These are phyloP conservation scores for Blastobasis adustella DNA, from an alignment of 2,888 invertebrate species.

Conservation along the genomic window DNA sequence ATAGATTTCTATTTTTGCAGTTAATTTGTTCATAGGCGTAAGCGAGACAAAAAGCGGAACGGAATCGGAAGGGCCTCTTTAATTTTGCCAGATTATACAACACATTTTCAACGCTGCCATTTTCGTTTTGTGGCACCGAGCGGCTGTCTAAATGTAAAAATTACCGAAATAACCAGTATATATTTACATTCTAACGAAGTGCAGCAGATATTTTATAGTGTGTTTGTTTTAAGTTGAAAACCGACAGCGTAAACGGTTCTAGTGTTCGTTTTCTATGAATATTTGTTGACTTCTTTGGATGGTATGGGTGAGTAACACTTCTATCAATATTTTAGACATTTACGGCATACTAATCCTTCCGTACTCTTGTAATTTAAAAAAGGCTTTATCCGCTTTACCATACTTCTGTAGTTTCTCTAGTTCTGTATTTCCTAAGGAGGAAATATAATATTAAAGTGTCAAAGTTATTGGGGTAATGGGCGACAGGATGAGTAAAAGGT, in stretches of 20 bases:
- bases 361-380: not conserved
- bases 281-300: constrained; percentile 59
- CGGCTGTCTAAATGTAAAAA: constrained; percentile 55
- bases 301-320: constrained; percentile 61
- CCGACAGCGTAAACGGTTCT: constrained; percentile 26
- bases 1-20: no score
- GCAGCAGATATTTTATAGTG: constrained; percentile 33
- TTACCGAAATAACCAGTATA: constrained; percentile 36
- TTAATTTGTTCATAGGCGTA: no score
- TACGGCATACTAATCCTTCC: constrained; percentile 11
- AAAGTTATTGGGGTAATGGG: no score
- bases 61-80: constrained; percentile 7
- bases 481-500: constrained; percentile 32
- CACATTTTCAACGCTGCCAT: constrained; percentile 65
- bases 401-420: no score
- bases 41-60: not conserved
- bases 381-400: not conserved
- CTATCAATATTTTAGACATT: constrained; percentile 43
- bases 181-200: constrained; percentile 34
- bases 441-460: no score
- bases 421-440: no score
- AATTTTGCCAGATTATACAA: constrained; percentile 23
- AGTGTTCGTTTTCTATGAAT: constrained; percentile 34
- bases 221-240: constrained; percentile 32
- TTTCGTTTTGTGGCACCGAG: constrained; percentile 72